Evolutionary conservation across 2,888 invertebrate genomes (phyloP).

Genomic region (Steinernema hermaphroditum): DNA sequence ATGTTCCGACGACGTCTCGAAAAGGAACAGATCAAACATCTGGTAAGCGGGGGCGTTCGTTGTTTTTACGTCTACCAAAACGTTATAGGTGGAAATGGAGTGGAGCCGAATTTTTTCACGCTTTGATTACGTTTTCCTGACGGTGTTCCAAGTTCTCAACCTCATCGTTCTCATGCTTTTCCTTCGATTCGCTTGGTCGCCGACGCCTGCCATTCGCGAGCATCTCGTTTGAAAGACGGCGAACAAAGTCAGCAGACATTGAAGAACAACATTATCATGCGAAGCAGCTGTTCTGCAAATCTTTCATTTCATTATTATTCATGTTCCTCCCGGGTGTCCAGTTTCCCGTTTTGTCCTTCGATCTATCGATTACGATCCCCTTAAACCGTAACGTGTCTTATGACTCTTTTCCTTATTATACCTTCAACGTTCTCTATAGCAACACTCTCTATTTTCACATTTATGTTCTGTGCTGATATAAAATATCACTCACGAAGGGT

Average conservation of each 20-base stretch:
- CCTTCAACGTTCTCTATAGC: too few relatives aligned
- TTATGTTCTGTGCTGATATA: too few relatives aligned
- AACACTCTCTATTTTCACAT: too few relatives aligned
- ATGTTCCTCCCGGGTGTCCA: slow-evolving; percentile 8
- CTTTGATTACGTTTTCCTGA: slow-evolving; percentile 54
- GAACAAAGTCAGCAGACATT: background rate
- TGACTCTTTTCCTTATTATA: background rate
- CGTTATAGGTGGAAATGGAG: slow-evolving; percentile 50
- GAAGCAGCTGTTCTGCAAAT: too few relatives aligned
- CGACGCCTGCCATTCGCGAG: slow-evolving; percentile 51
- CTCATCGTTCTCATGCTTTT: slow-evolving; percentile 50
- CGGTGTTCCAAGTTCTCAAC: slow-evolving; percentile 54
- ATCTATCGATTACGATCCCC: background rate
- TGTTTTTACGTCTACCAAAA: background rate
- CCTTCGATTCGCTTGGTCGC: slow-evolving; percentile 52
- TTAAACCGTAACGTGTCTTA: slow-evolving; percentile 13
- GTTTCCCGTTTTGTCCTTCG: background rate
- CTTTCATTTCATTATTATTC: background rate
- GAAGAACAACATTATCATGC: too few relatives aligned
- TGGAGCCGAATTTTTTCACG: slow-evolving; percentile 56
- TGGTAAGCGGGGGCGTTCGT: slow-evolving; percentile 37
- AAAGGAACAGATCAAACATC: slow-evolving; percentile 36
- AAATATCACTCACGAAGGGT: too few relatives aligned
- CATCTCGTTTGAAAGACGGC: slow-evolving; percentile 40
- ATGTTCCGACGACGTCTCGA: slow-evolving; percentile 8